Evolutionary conservation across 2,888 invertebrate species (phyloP), one percentile per base, ranked within the genome.

Genomic region (Tiliacea citrago): DNA sequence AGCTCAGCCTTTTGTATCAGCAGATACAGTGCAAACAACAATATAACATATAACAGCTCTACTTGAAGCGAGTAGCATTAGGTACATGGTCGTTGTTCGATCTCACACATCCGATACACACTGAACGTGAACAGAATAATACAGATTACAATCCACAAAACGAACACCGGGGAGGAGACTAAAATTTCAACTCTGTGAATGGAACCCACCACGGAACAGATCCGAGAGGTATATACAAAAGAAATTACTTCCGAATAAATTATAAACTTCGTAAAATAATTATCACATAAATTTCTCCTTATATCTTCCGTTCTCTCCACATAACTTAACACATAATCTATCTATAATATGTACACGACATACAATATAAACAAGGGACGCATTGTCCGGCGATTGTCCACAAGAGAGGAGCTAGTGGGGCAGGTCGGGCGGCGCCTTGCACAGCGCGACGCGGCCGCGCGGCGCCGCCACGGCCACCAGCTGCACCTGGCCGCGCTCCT

Each of bases 221-320:
- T 93, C 91, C 89, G 85, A 91, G 90, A 91, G 89, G 91, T 94
- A 95, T 95, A 93, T 96, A 96, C 95, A 95, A 94, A 94, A 94
- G 94, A 95, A 94, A 95, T 94, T 95, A 94, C 93, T 95, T 94
- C 93, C 91, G 94, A 96, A 96, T 96, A 96, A 96, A 96, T 96
- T 96, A 96, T 95, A 95, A 95, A 93, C 94, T 96, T 95, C 95
- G 93, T 96, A 96, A 95, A 96, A 95, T 95, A 96, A 96, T 96
- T 96, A 96, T 96, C 96, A 96, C 96, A 96, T 96, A 96, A 96
- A 96, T 96, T 96, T 87, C 94, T 94, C 93, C 93, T 93, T 92
- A 94, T 88, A 92, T 91, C 93, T 92, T 92, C 92, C 92, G 90
- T 94, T 93, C 92, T 91, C 91, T 94, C 93, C 93, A 94, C 94